These are phyloP conservation scores for Ara ararauna DNA, from an alignment of 2,797 vertebrate species.

Conservation along the genomic window DNA sequence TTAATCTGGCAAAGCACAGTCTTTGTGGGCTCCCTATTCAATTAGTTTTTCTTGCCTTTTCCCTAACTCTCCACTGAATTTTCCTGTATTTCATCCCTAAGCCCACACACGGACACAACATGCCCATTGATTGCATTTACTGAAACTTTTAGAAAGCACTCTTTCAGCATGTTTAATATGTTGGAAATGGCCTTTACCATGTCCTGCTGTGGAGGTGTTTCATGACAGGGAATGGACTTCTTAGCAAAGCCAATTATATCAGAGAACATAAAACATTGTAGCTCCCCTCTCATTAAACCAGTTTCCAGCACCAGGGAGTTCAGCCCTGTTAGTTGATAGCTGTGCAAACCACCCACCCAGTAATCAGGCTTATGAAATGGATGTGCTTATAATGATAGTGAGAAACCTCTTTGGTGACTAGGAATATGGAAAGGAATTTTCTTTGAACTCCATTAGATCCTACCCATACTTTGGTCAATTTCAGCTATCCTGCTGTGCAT, in stretches of 20 bases:
- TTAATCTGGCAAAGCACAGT: slow-evolving; percentile 43
- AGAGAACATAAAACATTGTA: background rate
- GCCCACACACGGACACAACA: background rate
- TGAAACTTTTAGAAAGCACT: background rate
- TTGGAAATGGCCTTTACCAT: background rate
- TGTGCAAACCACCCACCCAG: background rate
- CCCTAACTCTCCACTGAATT: background rate
- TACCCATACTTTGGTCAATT: background rate
- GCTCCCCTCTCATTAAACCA: background rate
- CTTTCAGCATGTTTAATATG: background rate
- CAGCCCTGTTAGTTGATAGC: background rate
- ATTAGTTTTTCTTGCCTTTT: slow-evolving; percentile 30
- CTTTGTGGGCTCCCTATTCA: slow-evolving; percentile 25
- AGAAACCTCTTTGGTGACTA: background rate
- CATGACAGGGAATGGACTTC: background rate
- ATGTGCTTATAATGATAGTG: background rate
- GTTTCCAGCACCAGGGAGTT: background rate
- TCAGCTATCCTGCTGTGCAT: background rate
- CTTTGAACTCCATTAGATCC: slow-evolving; percentile 20
- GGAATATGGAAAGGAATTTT: slow-evolving; percentile 7
- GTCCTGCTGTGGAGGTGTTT: background rate
- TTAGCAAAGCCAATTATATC: background rate
- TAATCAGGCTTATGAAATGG: background rate
- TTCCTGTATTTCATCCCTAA: slow-evolving; percentile 30
- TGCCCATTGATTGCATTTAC: background rate